Evolutionary conservation across 2,113 vertebrate species (phyloP).

Genomic region (Collichthys lucidus): DNA sequence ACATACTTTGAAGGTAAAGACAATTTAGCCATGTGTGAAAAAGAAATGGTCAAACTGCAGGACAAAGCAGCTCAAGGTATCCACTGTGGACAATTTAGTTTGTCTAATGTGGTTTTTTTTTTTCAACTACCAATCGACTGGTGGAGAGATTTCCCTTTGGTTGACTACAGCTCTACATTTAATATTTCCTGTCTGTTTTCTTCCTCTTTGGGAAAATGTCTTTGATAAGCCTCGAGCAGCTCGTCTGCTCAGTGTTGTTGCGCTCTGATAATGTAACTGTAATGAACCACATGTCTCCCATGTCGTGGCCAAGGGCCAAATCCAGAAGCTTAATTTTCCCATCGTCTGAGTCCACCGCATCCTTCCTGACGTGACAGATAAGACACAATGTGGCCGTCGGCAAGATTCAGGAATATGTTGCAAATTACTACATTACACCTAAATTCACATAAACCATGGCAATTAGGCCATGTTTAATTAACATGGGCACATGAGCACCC

Average conservation of each 20-base stretch:
- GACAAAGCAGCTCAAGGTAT: too few relatives aligned
- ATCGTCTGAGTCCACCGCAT: not conserved
- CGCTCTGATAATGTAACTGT: slow-evolving; percentile 8
- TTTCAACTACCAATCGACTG: too few relatives aligned
- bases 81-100: too few relatives aligned
- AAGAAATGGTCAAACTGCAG: too few relatives aligned
- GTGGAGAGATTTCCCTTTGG: too few relatives aligned
- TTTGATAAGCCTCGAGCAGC: not conserved
- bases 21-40: too few relatives aligned
- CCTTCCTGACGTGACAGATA: not conserved
- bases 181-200: not conserved
- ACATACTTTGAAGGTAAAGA: too few relatives aligned
- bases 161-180: too few relatives aligned
- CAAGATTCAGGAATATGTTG: not conserved
- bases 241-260: not conserved
- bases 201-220: not conserved
- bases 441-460: not conserved
- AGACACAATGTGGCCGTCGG: not conserved
- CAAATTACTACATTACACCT: not conserved
- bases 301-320: not conserved
- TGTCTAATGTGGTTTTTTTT: too few relatives aligned
- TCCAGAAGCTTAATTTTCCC: not conserved
- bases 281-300: slow-evolving; percentile 7
- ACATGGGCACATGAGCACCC: not conserved
- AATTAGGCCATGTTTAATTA: not conserved